phyloP scores from a whole-genome alignment of 2,113 vertebrate genomes.

The Bufo bufo region DNA sequence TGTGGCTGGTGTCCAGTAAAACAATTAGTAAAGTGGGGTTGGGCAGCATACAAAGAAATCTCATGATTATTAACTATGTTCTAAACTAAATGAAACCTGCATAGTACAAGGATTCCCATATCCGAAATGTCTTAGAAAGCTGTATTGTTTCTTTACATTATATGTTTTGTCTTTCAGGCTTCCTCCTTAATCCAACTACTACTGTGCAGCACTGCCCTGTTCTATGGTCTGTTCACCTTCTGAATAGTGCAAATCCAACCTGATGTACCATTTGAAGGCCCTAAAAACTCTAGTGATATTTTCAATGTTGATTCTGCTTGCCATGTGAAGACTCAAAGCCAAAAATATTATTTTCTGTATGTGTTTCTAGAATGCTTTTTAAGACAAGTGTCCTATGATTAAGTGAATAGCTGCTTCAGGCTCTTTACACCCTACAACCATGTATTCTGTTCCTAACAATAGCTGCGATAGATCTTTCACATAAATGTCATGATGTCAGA shows the following conservation, averaged over 20 bases:
- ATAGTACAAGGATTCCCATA: not conserved
- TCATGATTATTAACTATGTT: no score
- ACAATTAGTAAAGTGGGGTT: no score
- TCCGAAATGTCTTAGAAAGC: not conserved
- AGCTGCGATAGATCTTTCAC: no score
- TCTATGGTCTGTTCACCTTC: conserved; percentile 28
- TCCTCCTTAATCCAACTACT: conserved; percentile 40
- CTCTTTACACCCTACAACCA: not conserved
- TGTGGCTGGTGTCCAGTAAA: no score
- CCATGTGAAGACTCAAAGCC: not conserved
- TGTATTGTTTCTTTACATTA: not conserved
- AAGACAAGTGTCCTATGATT: not conserved
- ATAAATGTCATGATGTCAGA: not conserved
- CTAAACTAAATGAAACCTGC: not conserved
- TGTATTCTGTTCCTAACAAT: no score
- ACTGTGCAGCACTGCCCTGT: not conserved
- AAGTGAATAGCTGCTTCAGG: not conserved
- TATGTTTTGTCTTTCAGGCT: conserved; percentile 16
- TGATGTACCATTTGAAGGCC: not conserved
- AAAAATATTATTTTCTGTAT: not conserved
- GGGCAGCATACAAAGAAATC: no score
- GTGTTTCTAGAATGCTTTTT: not conserved
- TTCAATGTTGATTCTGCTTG: not conserved
- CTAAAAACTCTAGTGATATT: not conserved
- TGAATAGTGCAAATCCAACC: conserved; percentile 7